Conservation (phyloP, 2,113 vertebrate genomes). For the Andinoacara biseriatus region DNA sequence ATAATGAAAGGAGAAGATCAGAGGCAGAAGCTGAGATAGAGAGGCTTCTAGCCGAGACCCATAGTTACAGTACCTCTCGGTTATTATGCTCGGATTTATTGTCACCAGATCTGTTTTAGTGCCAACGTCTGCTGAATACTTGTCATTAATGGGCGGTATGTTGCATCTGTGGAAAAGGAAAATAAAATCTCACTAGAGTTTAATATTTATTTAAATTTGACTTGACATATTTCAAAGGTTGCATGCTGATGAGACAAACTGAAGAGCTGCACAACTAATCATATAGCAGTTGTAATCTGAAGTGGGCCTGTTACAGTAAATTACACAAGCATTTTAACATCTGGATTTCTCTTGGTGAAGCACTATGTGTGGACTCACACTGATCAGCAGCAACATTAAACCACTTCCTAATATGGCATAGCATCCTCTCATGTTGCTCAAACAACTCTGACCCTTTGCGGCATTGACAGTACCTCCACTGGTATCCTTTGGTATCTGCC, state of each 20-base stretch:
- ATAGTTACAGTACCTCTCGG: constrained; percentile 85
- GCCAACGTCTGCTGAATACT: constrained; percentile 90
- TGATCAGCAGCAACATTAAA: constrained; percentile 3
- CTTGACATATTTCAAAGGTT: neutral
- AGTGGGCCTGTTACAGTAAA: neutral
- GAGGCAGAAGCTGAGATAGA: neutral
- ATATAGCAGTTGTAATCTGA: neutral
- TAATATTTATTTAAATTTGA: neutral
- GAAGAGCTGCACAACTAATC: neutral
- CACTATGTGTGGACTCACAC: neutral
- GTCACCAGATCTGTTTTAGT: constrained; percentile 96
- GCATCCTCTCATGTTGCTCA: neutral
- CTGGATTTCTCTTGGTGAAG: constrained; percentile 7
- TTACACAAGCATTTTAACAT: neutral
- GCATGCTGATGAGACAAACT: neutral
- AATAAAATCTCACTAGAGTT: neutral
- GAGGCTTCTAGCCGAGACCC: neutral
- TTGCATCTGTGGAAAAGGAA: constrained; percentile 85
- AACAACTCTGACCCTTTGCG: neutral
- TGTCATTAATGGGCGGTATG: constrained; percentile 93
- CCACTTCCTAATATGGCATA: neutral
- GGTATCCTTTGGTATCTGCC: neutral
- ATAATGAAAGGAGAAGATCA: neutral
- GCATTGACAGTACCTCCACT: neutral
- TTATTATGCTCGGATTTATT: constrained; percentile 98